Conservation (phyloP, 2,888 invertebrate species). For the Cotesia congregata region DNA sequence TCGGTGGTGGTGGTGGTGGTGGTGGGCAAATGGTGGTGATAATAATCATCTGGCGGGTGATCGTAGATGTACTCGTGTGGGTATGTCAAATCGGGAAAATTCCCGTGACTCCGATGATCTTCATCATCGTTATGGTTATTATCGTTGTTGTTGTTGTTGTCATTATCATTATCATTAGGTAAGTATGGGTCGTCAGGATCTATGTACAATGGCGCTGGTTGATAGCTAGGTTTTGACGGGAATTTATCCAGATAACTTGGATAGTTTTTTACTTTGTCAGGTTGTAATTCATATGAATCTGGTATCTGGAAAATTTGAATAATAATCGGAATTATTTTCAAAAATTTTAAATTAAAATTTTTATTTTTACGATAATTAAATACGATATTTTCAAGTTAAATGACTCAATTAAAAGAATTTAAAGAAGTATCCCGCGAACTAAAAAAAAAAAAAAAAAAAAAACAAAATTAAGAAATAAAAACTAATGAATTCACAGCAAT, state of each 20-base stretch:
- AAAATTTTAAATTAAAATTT: background rate
- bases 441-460: no score
- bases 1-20: slow-evolving; percentile 68
- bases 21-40: slow-evolving; percentile 62
- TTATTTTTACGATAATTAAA: background rate
- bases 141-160: slow-evolving; percentile 63
- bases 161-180: slow-evolving; percentile 56
- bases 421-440: background rate
- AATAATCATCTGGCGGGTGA: slow-evolving; percentile 68
- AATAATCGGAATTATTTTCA: background rate
- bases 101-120: slow-evolving; percentile 67
- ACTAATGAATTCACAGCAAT: background rate
- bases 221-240: slow-evolving; percentile 55
- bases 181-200: slow-evolving; percentile 66
- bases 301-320: slow-evolving; percentile 8
- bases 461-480: background rate
- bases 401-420: slow-evolving; percentile 31
- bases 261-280: slow-evolving; percentile 38
- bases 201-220: slow-evolving; percentile 42
- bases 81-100: slow-evolving; percentile 68
- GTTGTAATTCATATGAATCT: slow-evolving; percentile 44
- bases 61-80: slow-evolving; percentile 61
- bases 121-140: background rate
- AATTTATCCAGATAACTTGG: slow-evolving; percentile 42
- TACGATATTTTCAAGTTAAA: no score